Evolutionary conservation across 2,797 vertebrate species (phyloP).

Genomic region (Siniperca scherzeri): DNA sequence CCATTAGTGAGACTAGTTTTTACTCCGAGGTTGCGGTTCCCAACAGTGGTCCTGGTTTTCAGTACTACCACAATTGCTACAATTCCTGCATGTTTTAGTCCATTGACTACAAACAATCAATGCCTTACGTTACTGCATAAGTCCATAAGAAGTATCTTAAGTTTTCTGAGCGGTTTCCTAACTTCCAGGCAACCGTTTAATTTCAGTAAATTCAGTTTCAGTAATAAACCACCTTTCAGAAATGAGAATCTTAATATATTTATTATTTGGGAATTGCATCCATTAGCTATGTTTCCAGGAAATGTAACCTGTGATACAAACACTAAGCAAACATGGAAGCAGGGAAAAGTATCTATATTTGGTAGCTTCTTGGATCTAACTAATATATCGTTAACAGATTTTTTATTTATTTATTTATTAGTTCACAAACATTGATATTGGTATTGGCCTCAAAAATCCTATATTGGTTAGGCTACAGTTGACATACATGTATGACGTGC

Average conservation of each 20-base stretch:
- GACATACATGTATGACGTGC: too few species aligned
- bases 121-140: too few species aligned
- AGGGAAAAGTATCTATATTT: not conserved
- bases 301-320: not conserved
- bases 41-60: not conserved
- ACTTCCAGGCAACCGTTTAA: not conserved
- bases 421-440: too few species aligned
- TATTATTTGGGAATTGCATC: not conserved
- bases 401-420: not conserved
- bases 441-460: too few species aligned
- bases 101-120: not conserved
- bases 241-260: not conserved
- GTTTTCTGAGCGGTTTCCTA: not conserved
- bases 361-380: not conserved
- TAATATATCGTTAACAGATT: not conserved
- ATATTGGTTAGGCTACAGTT: too few species aligned
- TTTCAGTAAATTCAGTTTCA: not conserved
- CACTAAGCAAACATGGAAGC: not conserved
- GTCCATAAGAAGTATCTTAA: too few species aligned
- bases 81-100: not conserved
- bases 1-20: not conserved
- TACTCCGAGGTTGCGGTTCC: not conserved
- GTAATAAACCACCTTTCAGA: not conserved
- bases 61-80: not conserved
- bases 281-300: not conserved